These are phyloP conservation scores for Chroicocephalus ridibundus DNA, from an alignment of 2,113 vertebrate genomes.

Conservation along the genomic window DNA sequence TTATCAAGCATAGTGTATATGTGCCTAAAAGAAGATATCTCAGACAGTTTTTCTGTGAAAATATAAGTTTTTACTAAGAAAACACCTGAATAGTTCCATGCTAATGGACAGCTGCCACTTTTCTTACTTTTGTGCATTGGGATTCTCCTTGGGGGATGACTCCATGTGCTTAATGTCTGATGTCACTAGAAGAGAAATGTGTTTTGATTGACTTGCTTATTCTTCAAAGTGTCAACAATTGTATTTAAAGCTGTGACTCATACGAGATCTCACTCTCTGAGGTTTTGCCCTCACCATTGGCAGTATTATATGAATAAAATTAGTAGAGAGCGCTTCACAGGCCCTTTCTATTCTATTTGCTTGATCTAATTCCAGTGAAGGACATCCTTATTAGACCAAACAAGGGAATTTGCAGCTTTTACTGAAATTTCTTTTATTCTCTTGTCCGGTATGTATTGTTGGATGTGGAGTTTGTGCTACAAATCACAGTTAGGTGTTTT, in stretches of 20 bases:
- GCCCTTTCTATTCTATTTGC: not conserved
- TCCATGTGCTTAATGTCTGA: not conserved
- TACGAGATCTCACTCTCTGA: not conserved
- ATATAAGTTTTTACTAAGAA: not conserved
- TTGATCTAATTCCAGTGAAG: not conserved
- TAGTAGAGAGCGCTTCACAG: not conserved
- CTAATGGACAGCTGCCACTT: not conserved
- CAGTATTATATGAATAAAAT: not conserved
- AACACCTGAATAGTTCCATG: not conserved
- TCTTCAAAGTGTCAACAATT: not conserved
- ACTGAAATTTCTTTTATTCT: not conserved
- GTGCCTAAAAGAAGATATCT: not conserved
- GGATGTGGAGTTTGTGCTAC: not conserved
- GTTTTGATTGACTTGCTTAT: not conserved
- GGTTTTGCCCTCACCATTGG: not conserved
- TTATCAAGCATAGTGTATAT: not conserved
- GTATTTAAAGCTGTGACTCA: not conserved
- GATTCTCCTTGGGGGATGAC: not conserved
- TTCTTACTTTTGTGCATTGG: accelerated
- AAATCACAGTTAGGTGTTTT: not conserved
- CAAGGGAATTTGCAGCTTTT: not conserved
- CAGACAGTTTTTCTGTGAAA: not conserved
- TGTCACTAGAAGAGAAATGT: not conserved
- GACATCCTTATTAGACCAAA: not conserved
- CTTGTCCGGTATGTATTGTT: not conserved